These are phyloP conservation scores for Falco columbarius DNA, from an alignment of 2,797 vertebrate genomes.

Conservation along the genomic window DNA sequence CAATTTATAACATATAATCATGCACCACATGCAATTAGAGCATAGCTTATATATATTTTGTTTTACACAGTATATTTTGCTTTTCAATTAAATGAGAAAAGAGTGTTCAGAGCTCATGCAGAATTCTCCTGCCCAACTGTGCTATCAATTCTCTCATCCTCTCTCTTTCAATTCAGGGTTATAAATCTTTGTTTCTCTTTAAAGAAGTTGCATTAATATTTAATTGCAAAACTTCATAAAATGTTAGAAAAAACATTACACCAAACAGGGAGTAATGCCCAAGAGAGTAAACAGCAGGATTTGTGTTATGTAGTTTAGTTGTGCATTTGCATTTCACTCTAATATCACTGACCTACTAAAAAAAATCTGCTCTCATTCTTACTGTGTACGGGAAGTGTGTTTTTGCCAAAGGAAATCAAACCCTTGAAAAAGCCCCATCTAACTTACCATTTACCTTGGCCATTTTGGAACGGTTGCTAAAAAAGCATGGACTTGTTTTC, in stretches of 20 bases:
- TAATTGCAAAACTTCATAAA: conserved; percentile 76
- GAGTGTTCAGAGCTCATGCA: conserved; percentile 26
- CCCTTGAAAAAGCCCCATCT: neutral
- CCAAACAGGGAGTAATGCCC: conserved; percentile 65
- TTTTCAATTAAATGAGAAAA: neutral
- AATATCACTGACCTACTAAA: conserved; percentile 73
- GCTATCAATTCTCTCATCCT: conserved; percentile 25
- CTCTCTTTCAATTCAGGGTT: conserved; percentile 52
- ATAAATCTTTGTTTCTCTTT: conserved; percentile 73
- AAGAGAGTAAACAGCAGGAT: conserved; percentile 68
- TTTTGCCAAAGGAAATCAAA: conserved; percentile 56
- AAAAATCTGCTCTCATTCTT: conserved; percentile 7
- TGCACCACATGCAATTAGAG: neutral
- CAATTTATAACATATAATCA: neutral
- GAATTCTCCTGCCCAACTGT: conserved; percentile 20
- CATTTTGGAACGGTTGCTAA: conserved; percentile 25
- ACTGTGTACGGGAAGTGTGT: neutral
- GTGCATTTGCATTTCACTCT: conserved; percentile 74
- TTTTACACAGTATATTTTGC: neutral
- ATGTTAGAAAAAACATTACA: conserved; percentile 76
- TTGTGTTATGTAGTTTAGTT: conserved; percentile 53
- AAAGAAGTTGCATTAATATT: conserved; percentile 77
- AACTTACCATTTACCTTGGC: conserved; percentile 10
- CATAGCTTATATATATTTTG: neutral
- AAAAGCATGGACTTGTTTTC: conserved; percentile 34